A percentile compares a stretch with the other conserved stretches of the same genome.
These are phyloP conservation scores for Nephrocerus scutellatus DNA, from an alignment of 2,888 invertebrate genomes.

Conservation along the genomic window DNA sequence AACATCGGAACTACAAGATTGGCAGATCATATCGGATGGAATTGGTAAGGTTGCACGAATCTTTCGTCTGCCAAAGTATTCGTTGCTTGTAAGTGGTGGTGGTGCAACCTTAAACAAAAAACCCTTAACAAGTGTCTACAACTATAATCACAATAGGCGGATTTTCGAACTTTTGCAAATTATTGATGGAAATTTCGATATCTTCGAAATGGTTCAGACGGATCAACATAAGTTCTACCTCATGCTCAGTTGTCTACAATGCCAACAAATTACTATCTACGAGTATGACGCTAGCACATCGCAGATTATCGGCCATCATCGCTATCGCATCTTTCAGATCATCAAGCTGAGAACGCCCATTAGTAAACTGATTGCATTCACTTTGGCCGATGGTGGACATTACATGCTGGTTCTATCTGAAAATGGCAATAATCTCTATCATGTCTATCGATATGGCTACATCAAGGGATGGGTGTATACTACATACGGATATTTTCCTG, in stretches of 20 bases:
- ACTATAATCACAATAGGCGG: constrained; percentile 17
- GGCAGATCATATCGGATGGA: constrained; percentile 33
- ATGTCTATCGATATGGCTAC: constrained; percentile 32
- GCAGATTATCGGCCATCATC: neutral
- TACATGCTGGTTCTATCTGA: constrained; percentile 33
- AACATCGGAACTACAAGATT: constrained; percentile 25
- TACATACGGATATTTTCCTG: constrained; percentile 33
- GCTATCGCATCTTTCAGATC: constrained; percentile 32
- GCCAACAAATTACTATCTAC: constrained; percentile 33
- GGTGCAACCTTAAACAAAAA: constrained; percentile 24
- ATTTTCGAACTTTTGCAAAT: constrained; percentile 32
- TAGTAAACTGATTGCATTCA: constrained; percentile 31
- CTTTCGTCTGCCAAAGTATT: constrained; percentile 13
- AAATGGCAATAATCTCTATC: constrained; percentile 29
- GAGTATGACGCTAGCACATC: constrained; percentile 11
- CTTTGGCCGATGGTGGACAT: constrained; percentile 23
- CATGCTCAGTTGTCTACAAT: constrained; percentile 33
- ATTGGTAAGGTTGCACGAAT: constrained; percentile 32
- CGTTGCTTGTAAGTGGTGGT: constrained; percentile 24
- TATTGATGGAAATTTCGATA: constrained; percentile 38
- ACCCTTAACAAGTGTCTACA: constrained; percentile 32
- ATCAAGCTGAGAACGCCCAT: constrained; percentile 31
- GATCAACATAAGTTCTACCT: constrained; percentile 22
- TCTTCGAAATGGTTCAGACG: constrained; percentile 27
- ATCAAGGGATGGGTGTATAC: constrained; percentile 37